These are phyloP conservation scores for Cygnus olor DNA, from an alignment of 2,797 vertebrate genomes.

Conservation along the genomic window DNA sequence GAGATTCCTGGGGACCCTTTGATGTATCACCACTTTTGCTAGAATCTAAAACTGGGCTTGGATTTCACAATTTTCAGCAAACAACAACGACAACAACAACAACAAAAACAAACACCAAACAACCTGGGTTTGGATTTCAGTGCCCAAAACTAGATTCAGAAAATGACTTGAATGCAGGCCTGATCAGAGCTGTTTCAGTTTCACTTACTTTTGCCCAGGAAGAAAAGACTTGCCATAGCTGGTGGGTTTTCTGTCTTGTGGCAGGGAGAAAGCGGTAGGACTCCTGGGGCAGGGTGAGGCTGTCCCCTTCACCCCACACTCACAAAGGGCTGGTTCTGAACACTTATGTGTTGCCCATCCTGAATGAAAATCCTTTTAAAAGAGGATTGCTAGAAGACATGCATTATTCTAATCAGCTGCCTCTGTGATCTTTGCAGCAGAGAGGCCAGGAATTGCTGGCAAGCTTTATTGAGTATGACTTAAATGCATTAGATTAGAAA, in stretches of 20 bases:
- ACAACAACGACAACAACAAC: background rate
- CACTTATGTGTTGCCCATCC: background rate
- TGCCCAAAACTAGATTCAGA: background rate
- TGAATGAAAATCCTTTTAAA: background rate
- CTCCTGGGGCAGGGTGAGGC: background rate
- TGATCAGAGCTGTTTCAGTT: background rate
- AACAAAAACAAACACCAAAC: background rate
- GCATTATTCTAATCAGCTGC: conserved; percentile 29
- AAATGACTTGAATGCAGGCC: background rate
- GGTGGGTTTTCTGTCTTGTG: background rate
- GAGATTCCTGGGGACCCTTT: background rate
- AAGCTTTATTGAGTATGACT: conserved; percentile 65
- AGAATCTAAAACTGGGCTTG: background rate
- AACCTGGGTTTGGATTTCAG: background rate
- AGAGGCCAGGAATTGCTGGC: conserved; percentile 27
- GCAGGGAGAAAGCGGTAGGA: background rate
- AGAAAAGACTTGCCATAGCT: background rate
- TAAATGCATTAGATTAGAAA: conserved; percentile 71
- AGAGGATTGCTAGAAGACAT: conserved; percentile 46
- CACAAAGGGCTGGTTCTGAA: background rate
- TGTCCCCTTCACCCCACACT: background rate
- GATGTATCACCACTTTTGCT: background rate
- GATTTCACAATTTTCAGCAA: background rate
- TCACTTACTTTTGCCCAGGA: background rate
- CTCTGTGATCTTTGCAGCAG: conserved; percentile 41